phyloP scores from a whole-genome alignment of 2,797 vertebrate genomes.

The Sebastes jordani region DNA sequence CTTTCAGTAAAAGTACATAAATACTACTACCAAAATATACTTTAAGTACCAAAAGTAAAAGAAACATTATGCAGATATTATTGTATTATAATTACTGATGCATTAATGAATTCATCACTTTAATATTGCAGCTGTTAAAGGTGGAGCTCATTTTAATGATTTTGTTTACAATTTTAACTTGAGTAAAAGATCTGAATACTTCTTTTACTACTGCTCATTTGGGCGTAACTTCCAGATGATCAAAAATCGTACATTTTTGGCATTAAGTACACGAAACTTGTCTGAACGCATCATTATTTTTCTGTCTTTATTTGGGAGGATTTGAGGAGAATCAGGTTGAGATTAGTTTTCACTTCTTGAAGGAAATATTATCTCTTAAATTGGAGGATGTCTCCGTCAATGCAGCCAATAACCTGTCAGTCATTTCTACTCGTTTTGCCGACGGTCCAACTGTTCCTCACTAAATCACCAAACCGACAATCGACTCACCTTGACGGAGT shows the following conservation, averaged over 20 bases:
- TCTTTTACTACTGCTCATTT: no score
- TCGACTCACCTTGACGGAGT: constrained; percentile 65
- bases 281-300: background rate
- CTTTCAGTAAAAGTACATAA: no score
- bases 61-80: no score
- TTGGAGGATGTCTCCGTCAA: background rate
- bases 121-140: no score
- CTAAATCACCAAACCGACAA: background rate
- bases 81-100: no score
- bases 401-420: background rate
- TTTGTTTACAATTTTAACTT: no score
- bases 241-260: background rate
- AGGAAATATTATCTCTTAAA: background rate
- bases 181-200: no score
- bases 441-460: background rate
- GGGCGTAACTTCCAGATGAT: background rate
- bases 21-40: no score
- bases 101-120: no score
- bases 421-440: no score
- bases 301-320: background rate
- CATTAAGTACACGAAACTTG: background rate
- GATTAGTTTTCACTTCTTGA: background rate
- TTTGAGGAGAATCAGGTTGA: background rate
- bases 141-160: no score
- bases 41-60: no score